These are phyloP conservation scores for Tholera decimalis DNA, from an alignment of 2,888 invertebrate species.

Conservation along the genomic window DNA sequence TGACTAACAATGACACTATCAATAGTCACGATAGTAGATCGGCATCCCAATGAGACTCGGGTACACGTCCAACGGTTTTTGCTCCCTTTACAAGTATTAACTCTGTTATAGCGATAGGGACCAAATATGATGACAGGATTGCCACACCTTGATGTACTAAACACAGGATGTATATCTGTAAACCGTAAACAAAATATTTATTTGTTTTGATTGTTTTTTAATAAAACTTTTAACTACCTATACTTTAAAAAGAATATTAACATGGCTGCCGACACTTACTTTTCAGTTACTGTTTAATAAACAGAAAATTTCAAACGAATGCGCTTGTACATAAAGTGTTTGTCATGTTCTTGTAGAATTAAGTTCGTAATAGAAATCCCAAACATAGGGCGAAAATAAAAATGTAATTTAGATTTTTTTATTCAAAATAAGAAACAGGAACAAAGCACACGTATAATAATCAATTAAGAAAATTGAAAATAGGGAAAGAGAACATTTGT, in stretches of 20 bases:
- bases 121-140: slow-evolving; percentile 48
- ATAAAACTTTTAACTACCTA: background rate
- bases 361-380: background rate
- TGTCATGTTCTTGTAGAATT: background rate
- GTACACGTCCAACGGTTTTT: slow-evolving; percentile 64
- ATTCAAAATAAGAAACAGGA: background rate
- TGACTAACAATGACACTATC: slow-evolving; percentile 36
- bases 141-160: slow-evolving; percentile 36
- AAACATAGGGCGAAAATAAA: background rate
- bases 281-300: background rate
- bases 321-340: background rate
- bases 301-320: background rate
- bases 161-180: slow-evolving; percentile 37
- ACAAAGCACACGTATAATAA: background rate
- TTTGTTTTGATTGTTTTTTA: background rate
- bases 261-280: background rate
- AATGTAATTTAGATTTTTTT: background rate
- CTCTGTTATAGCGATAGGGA: slow-evolving; percentile 40
- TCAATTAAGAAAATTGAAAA: background rate
- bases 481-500: background rate
- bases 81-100: slow-evolving; percentile 37
- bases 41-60: slow-evolving; percentile 30
- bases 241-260: background rate
- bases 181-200: background rate
- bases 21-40: slow-evolving; percentile 43